Base-by-base conservation (phyloP, 2,888 invertebrate species). In the Galeruca laticollis region DNA sequence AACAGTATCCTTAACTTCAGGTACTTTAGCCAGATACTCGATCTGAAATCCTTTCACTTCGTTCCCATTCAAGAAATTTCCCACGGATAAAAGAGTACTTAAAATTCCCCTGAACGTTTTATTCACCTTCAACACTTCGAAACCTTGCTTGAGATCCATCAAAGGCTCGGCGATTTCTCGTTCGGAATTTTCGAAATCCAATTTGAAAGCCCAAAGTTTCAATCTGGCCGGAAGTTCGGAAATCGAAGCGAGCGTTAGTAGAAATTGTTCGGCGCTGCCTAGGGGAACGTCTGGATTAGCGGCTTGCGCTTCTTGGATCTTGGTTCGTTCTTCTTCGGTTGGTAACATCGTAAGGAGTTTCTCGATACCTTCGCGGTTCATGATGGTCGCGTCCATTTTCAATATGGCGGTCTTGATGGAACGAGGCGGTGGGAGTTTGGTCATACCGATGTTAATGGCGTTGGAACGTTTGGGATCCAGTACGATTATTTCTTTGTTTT, bases 361-460 rank as follows among this genome's bases (percentile, higher is more conserved):
- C 89, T 98, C 98, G 76, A 99, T 98, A 31, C 98, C 98, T 86
- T 99, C 99, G 78, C 98, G 90, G 78, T 98, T 99, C 86, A 99
- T 95, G 57, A 99, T 97, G 0, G 98, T 96, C 1, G 96, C 95
- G 84, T 99, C 99, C 98, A 99, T 99, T 87, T 99, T 99, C 85
- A 99, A 88, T 74, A 98, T 97, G 31, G 99, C 99, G n/a, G 98
- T 95, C 84, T 99, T 99, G 75, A 99, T 99, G 8, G 98, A 96
- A 75, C 98, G 91, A 0, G 98, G 96, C 0, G 98, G 98, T 2
- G 99, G 99, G 75, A 99, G 87, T 84, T 98, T 99, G 21, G 99
- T 99, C 93, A 99, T 95, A 15, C 98, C 98, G 80, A 99, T 99
- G 85, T 99, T 99, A 78, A 99, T 99, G 51, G 98, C 98, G 85